phyloP scores from a whole-genome alignment of 64 coral and sea anemone genomes.

The Cladopsammia gracilis region DNA sequence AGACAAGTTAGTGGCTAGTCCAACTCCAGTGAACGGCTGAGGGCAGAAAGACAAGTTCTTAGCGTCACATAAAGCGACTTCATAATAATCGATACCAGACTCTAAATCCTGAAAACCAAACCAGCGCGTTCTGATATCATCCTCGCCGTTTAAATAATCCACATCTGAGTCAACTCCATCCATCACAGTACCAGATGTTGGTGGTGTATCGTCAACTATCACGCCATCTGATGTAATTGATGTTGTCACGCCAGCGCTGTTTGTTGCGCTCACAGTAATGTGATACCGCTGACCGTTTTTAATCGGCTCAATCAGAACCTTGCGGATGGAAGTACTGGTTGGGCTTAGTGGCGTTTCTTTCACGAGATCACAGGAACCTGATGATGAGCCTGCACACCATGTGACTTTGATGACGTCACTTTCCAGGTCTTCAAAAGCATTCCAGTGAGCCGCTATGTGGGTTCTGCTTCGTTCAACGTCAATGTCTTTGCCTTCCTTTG shows the following conservation, averaged over 20 bases:
- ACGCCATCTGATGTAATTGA: constrained; percentile 92
- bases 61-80: constrained; percentile 86
- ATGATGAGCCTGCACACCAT: constrained; percentile 84
- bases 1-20: constrained; percentile 54
- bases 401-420: constrained; percentile 88
- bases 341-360: background rate
- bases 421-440: constrained; percentile 82
- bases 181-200: constrained; percentile 66
- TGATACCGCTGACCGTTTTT: constrained; percentile 78
- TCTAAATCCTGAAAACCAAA: constrained; percentile 75
- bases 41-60: constrained; percentile 75
- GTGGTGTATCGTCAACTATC: constrained; percentile 82
- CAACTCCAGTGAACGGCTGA: constrained; percentile 59
- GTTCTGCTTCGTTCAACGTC: constrained; percentile 72
- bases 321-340: constrained; percentile 40
- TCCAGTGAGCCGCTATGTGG: constrained; percentile 84
- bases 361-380: constrained; percentile 69
- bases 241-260: constrained; percentile 72
- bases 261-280: constrained; percentile 79
- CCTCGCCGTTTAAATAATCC: constrained; percentile 68
- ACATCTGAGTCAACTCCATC: constrained; percentile 73
- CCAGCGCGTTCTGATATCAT: constrained; percentile 76
- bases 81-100: constrained; percentile 81
- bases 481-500: constrained; percentile 65
- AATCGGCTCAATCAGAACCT: constrained; percentile 47